These are phyloP conservation scores for Pegoplata infirma DNA, from an alignment of 2,888 invertebrate genomes.

Conservation along the genomic window DNA sequence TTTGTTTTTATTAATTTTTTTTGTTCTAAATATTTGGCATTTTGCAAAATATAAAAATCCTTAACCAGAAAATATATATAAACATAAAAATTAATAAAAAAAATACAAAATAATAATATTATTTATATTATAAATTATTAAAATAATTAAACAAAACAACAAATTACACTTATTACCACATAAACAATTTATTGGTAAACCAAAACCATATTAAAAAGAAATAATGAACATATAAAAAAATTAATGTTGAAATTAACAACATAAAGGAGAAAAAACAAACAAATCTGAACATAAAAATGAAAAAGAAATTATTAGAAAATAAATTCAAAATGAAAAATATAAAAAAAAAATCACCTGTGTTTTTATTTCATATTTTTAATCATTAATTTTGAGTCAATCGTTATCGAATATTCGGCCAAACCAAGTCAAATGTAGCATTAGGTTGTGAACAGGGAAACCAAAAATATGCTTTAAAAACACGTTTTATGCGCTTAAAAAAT, in stretches of 20 bases:
- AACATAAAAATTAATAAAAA: conserved; percentile 28
- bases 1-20: conserved; percentile 15
- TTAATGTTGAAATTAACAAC: conserved; percentile 47
- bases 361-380: too few species aligned
- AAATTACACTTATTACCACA: conserved; percentile 61
- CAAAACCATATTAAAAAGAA: conserved; percentile 37
- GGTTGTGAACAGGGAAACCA: too few species aligned
- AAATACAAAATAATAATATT: conserved; percentile 40
- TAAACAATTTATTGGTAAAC: conserved; percentile 56
- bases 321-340: conserved; percentile 61
- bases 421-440: too few species aligned
- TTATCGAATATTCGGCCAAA: too few species aligned
- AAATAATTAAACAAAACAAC: conserved; percentile 34
- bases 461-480: too few species aligned
- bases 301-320: conserved; percentile 63
- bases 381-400: too few species aligned
- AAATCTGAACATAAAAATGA: conserved; percentile 58
- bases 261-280: conserved; percentile 41
- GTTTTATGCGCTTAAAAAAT: too few species aligned
- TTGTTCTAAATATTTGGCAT: too few species aligned
- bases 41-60: conserved; percentile 28
- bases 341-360: conserved; percentile 41
- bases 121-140: conserved; percentile 54
- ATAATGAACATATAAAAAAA: conserved; percentile 44
- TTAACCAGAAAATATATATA: conserved; percentile 36